Percentiles rank a stretch among this genome's conserved stretches.
phyloP scores from a whole-genome alignment of 2,113 vertebrate genomes.

The Scartelaos histophorus region DNA sequence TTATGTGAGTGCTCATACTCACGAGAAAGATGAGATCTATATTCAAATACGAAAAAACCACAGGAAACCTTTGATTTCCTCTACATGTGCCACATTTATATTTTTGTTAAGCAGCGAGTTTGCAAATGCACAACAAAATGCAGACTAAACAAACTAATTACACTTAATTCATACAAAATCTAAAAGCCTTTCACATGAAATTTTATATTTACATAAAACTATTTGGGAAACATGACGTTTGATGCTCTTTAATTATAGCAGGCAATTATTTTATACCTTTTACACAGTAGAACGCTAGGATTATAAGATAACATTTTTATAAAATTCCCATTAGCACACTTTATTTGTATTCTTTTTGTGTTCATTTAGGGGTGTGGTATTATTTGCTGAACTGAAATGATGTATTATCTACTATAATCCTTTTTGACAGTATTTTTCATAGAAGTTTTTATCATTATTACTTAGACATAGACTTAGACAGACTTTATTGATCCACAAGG shows the following conservation, averaged over 20 bases:
- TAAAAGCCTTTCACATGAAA: background rate
- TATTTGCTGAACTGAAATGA: no score
- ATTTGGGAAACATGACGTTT: background rate
- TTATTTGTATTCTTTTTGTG: background rate
- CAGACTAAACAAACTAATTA: background rate
- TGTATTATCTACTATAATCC: background rate
- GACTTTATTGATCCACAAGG: no score
- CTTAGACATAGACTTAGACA: no score
- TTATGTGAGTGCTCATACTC: background rate
- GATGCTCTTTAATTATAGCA: background rate
- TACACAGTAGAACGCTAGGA: background rate
- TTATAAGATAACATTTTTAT: background rate
- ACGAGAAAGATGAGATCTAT: background rate
- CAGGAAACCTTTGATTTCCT: constrained; percentile 8
- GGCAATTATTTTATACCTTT: background rate
- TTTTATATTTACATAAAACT: constrained; percentile 16
- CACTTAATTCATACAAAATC: constrained; percentile 19
- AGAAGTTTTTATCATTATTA: background rate
- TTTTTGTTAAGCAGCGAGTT: constrained; percentile 5
- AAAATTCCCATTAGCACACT: background rate
- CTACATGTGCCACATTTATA: background rate
- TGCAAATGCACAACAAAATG: constrained; percentile 20
- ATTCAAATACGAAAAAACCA: constrained; percentile 10
- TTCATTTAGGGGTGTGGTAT: no score
- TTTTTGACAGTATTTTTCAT: background rate